A percentile compares a stretch with the other conserved stretches of the same genome.
Conservation (phyloP, 2,113 vertebrate genomes). For the Dipodomys spectabilis region DNA sequence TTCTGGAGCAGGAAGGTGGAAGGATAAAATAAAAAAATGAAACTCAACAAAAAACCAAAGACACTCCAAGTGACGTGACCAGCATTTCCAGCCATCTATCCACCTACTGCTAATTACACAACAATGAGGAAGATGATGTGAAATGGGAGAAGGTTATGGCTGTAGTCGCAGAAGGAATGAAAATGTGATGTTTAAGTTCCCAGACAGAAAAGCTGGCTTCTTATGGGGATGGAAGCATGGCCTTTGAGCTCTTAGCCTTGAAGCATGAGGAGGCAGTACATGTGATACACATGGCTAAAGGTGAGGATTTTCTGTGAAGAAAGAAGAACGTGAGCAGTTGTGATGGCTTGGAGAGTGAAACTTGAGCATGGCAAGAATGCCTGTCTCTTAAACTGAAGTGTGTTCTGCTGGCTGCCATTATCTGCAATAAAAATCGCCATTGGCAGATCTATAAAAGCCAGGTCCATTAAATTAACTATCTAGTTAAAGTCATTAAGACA, state of each 20-base stretch:
- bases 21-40: neutral
- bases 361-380: neutral
- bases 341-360: neutral
- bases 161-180: neutral
- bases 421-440: constrained; percentile 27
- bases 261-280: neutral
- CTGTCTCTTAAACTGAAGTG: neutral
- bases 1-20: neutral
- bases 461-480: constrained; percentile 54
- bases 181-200: neutral
- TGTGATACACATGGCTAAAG: neutral
- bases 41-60: neutral
- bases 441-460: constrained; percentile 40
- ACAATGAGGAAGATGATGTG: too few species aligned
- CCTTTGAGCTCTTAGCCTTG: neutral
- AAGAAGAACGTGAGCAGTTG: neutral
- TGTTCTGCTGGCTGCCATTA: neutral
- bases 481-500: constrained; percentile 76
- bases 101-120: too few species aligned
- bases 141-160: neutral
- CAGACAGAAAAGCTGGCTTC: neutral
- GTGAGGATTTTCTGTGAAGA: neutral
- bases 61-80: neutral
- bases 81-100: neutral
- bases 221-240: neutral